Conservation (phyloP, 2,797 vertebrate genomes). For the Morus bassanus region DNA sequence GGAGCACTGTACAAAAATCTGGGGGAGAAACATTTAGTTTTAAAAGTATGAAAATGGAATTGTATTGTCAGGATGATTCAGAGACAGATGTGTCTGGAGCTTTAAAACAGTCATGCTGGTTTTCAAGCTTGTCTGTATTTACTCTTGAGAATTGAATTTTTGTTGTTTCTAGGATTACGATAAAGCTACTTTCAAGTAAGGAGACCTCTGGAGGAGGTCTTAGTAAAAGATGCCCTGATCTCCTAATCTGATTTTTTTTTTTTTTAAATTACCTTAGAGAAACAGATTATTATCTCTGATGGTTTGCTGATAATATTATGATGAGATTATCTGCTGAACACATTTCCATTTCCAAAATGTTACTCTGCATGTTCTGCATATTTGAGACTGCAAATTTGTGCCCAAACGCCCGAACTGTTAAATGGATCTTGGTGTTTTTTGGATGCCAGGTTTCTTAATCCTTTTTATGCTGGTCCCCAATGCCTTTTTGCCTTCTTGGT, state of each 20-base stretch:
- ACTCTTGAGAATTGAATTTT: background rate
- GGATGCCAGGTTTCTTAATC: background rate
- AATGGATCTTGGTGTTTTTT: background rate
- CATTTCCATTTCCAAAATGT: background rate
- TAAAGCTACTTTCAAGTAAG: background rate
- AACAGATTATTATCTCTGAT: conserved; percentile 10
- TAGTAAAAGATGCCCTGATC: background rate
- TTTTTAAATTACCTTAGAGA: conserved; percentile 1
- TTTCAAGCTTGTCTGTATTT: background rate
- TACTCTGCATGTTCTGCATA: background rate
- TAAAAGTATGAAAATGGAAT: background rate
- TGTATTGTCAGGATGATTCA: background rate
- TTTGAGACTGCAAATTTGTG: background rate
- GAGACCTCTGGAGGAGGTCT: background rate
- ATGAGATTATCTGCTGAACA: background rate
- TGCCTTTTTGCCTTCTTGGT: background rate
- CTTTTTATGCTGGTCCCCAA: background rate
- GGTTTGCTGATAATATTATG: background rate
- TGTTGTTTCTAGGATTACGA: background rate
- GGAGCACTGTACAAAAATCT: background rate
- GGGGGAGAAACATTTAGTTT: background rate
- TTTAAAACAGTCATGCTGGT: background rate
- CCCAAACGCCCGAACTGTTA: background rate
- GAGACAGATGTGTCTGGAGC: background rate
- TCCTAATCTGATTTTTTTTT: background rate